A percentile compares a stretch with the other conserved stretches of the same genome.
Conservation (phyloP, 2,113 vertebrate species). For the Dasyprocta punctata region DNA sequence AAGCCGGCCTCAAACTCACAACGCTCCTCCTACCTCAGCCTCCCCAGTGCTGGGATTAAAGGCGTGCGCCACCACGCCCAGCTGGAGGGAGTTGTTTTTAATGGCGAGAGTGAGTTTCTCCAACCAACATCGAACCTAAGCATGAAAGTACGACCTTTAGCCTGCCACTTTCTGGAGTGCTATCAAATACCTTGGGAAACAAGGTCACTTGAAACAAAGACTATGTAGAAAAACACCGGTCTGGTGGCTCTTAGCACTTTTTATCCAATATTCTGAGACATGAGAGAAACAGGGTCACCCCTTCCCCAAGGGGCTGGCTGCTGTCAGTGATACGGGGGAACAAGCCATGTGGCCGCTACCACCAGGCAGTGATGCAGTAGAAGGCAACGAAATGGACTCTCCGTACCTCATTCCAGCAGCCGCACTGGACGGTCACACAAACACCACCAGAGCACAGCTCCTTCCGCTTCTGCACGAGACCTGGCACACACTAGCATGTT, state of each 20-base stretch:
- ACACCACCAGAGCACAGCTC: neutral
- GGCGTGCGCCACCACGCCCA: no score
- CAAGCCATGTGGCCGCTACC: neutral
- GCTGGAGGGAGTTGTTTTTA: no score
- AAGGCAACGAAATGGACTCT: no score
- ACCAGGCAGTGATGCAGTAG: neutral
- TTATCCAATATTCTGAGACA: neutral
- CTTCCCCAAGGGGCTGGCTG: neutral
- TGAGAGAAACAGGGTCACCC: neutral
- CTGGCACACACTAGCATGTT: neutral
- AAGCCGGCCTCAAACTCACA: no score
- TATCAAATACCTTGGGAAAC: neutral
- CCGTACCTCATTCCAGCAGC: neutral
- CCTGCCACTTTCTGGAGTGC: neutral
- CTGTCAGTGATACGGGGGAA: neutral
- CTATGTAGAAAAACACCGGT: neutral
- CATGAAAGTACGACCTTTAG: neutral
- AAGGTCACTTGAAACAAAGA: constrained; percentile 23
- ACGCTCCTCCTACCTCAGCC: no score
- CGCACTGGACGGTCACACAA: neutral
- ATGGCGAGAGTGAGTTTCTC: neutral
- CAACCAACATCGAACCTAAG: neutral
- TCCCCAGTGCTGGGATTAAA: no score
- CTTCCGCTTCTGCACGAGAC: neutral
- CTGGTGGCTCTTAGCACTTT: neutral